A percentile compares a stretch with the other conserved stretches of the same genome.
phyloP scores from a whole-genome alignment of 2,888 invertebrate species.

The Rhagophthalmus giganteus region DNA sequence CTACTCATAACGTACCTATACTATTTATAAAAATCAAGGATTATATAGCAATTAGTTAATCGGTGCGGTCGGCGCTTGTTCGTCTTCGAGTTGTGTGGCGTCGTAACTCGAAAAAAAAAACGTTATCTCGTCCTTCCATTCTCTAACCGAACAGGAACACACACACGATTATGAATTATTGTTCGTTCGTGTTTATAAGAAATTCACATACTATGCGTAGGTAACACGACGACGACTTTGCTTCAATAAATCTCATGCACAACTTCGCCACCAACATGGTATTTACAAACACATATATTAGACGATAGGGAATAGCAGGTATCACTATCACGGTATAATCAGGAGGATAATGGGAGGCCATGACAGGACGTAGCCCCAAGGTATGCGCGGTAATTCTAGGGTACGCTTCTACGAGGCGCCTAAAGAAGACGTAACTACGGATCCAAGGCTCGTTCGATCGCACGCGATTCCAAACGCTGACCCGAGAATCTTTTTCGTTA shows the following conservation, averaged over 20 bases:
- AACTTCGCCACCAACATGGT: conserved; percentile 46
- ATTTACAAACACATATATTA: conserved; percentile 49
- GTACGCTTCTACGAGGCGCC: conserved; percentile 48
- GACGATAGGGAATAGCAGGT: conserved; percentile 36
- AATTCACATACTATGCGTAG: conserved; percentile 16
- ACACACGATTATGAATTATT: conserved; percentile 19
- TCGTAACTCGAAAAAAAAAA: no score
- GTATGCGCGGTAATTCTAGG: conserved; percentile 47
- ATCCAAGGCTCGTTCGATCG: conserved; percentile 35
- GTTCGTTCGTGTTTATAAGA: conserved; percentile 10
- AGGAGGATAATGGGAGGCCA: conserved; percentile 41
- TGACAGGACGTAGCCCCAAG: conserved; percentile 48
- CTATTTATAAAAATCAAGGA: no score
- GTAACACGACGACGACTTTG: conserved; percentile 13
- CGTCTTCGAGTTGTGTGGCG: no score
- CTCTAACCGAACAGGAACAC: neutral
- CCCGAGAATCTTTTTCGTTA: conserved; percentile 1
- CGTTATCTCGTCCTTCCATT: no score
- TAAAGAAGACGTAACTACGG: conserved; percentile 51
- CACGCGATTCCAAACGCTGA: conserved; percentile 25
- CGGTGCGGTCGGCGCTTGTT: no score
- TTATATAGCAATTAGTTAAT: no score
- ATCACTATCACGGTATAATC: conserved; percentile 38
- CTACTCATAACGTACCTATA: no score
- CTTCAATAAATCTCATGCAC: conserved; percentile 25